phyloP scores from a whole-genome alignment of 2,113 vertebrate species.

The Pedionomus torquatus region DNA sequence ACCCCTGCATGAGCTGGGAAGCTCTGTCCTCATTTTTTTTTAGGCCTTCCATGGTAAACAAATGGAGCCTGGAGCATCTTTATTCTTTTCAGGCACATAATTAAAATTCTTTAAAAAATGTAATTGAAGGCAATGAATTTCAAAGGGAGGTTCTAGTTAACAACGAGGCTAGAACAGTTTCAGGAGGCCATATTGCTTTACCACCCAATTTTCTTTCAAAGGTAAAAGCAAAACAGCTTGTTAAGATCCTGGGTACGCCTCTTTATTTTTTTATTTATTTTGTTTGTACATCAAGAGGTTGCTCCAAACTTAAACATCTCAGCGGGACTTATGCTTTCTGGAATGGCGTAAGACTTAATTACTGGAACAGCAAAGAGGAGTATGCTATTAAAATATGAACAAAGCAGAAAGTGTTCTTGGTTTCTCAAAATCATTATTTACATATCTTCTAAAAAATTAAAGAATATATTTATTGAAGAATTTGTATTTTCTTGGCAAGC shows the following conservation, averaged over 20 bases:
- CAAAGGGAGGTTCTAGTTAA: constrained; percentile 76
- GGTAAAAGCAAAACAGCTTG: constrained; percentile 72
- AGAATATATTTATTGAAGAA: constrained; percentile 31
- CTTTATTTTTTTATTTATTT: constrained; percentile 58
- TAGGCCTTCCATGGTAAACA: constrained; percentile 82
- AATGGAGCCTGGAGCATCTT: constrained; percentile 83
- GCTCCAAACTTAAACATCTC: constrained; percentile 76
- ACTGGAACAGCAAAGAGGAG: constrained; percentile 61
- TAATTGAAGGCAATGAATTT: constrained; percentile 82
- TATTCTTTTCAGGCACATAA: constrained; percentile 83
- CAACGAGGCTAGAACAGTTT: constrained; percentile 67
- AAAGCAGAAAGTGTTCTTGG: constrained; percentile 51
- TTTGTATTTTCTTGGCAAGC: constrained; percentile 46
- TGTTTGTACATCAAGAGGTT: constrained; percentile 76
- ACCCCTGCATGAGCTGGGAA: constrained; percentile 87
- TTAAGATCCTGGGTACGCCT: constrained; percentile 60
- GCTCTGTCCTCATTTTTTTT: constrained; percentile 83
- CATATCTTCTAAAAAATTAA: constrained; percentile 56
- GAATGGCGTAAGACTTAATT: constrained; percentile 79
- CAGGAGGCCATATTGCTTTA: constrained; percentile 49
- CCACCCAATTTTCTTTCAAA: constrained; percentile 69
- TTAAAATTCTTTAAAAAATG: constrained; percentile 82
- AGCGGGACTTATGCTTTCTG: constrained; percentile 75
- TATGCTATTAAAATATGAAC: constrained; percentile 72
- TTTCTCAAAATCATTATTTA: constrained; percentile 73